Percentiles rank a stretch among this genome's conserved stretches.
Evolutionary conservation across 1,140 invertebrate genomes (phyloP).

Genomic region (Drosophila prosaltans): DNA sequence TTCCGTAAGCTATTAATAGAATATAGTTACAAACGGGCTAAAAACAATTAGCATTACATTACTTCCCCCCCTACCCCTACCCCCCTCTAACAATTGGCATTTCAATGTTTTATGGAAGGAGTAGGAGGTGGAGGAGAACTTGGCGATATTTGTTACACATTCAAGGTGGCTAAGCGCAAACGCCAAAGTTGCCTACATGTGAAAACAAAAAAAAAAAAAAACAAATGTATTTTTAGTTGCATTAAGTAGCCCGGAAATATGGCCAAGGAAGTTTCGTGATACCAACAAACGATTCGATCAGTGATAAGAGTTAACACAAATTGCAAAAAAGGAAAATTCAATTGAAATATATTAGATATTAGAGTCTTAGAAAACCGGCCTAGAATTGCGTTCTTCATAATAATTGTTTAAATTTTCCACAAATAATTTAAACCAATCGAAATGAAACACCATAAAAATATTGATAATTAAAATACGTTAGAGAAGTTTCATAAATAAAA

Average conservation of each 20-base stretch:
- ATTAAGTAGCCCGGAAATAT: conserved; percentile 5
- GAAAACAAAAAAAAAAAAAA: conserved; percentile 27
- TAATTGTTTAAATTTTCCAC: too few species aligned
- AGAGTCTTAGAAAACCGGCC: too few species aligned
- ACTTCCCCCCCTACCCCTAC: conserved; percentile 16
- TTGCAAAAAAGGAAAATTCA: too few species aligned
- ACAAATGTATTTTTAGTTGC: conserved; percentile 9
- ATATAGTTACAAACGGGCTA: conserved; percentile 32
- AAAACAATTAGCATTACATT: conserved; percentile 67
- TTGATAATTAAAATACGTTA: too few species aligned
- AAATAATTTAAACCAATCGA: too few species aligned
- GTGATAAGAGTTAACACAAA: too few species aligned
- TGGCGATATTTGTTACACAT: conserved; percentile 54
- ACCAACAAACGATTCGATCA: not conserved
- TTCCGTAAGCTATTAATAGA: conserved; percentile 70
- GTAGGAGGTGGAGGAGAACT: not conserved
- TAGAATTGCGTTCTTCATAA: too few species aligned
- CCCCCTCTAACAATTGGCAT: conserved; percentile 21
- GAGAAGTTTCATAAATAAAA: too few species aligned
- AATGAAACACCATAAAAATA: too few species aligned
- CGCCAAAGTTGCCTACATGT: conserved; percentile 2
- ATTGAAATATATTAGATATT: too few species aligned
- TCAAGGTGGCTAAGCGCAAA: conserved; percentile 53
- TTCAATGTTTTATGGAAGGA: conserved; percentile 37
- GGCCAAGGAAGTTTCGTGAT: not conserved